A percentile compares a stretch with the other conserved stretches of the same genome.
Evolutionary conservation across 1,140 invertebrate species (phyloP).

Genomic region (Chymomyza costata): DNA sequence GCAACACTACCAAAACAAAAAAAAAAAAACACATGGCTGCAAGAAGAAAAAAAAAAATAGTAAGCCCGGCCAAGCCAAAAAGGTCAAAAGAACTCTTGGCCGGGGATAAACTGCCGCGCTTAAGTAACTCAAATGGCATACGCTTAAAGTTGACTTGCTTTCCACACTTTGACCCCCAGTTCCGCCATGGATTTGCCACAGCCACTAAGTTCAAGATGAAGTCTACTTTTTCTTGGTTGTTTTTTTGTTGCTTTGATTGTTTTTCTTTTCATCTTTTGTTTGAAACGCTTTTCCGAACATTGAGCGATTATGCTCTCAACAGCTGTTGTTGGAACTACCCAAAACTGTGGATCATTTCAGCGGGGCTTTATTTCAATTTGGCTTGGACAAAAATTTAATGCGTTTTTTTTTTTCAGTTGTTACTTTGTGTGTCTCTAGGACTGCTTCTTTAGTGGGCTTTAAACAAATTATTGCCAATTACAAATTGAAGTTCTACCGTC

Average conservation of each 20-base stretch:
- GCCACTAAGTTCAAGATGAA: constrained; percentile 27
- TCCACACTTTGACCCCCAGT: background rate
- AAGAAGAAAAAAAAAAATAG: constrained; percentile 7
- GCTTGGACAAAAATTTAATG: no score
- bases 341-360: no score
- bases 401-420: no score
- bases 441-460: no score
- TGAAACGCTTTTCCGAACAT: no score
- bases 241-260: background rate
- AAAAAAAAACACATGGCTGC: constrained; percentile 9
- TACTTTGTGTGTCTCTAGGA: no score
- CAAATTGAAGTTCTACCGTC: no score
- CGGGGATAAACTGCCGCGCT: constrained; percentile 54
- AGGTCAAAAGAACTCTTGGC: constrained; percentile 60
- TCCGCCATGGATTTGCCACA: no score
- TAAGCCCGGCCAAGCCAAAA: constrained; percentile 14
- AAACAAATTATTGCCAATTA: no score
- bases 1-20: constrained; percentile 17
- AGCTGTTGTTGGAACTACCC: no score
- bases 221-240: constrained; percentile 4
- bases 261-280: constrained; percentile 42
- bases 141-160: constrained; percentile 45
- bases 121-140: constrained; percentile 60
- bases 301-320: constrained; percentile 44
- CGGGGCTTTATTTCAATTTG: no score